A percentile compares a stretch with the other conserved stretches of the same genome.
Evolutionary conservation across 2,797 vertebrate genomes (phyloP).

Genomic region (Chaenodraco wilsoni): DNA sequence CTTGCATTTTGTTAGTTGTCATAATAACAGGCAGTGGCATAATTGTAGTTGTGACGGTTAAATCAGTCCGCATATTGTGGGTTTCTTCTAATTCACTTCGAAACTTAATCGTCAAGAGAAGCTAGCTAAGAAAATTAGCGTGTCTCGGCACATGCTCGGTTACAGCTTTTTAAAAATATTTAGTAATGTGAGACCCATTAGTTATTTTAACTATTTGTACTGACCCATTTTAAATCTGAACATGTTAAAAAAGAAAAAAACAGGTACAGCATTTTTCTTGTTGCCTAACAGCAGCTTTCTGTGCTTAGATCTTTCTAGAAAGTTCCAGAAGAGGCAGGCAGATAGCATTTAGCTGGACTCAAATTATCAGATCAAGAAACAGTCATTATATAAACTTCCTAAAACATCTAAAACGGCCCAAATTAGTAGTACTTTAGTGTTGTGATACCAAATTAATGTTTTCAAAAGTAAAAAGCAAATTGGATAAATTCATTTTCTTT

Average conservation of each 20-base stretch:
- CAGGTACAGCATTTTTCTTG: fast-evolving
- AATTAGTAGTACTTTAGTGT: background rate
- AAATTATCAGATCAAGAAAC: background rate
- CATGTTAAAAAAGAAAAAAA: fast-evolving
- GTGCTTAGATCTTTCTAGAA: constrained; percentile 27
- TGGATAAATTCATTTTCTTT: too few relatives aligned
- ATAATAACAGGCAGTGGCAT: fast-evolving
- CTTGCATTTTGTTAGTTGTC: background rate
- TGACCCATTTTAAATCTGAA: background rate
- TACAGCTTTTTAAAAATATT: too few relatives aligned
- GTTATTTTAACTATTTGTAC: fast-evolving
- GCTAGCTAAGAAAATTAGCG: background rate
- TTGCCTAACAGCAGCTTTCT: fast-evolving
- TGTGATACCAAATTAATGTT: fast-evolving
- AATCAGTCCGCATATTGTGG: fast-evolving
- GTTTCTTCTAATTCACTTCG: too few relatives aligned
- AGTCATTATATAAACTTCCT: background rate
- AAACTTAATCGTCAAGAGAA: background rate
- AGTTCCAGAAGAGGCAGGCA: background rate
- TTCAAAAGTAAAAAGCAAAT: background rate
- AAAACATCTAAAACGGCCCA: background rate
- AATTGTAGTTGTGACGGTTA: background rate
- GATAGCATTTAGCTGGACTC: background rate
- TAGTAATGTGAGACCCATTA: background rate
- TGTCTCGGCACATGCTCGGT: background rate